A percentile compares a stretch with the other conserved stretches of the same genome.
Evolutionary conservation across 2,797 vertebrate genomes (phyloP).

Genomic region (Rhynchotus rufescens): DNA sequence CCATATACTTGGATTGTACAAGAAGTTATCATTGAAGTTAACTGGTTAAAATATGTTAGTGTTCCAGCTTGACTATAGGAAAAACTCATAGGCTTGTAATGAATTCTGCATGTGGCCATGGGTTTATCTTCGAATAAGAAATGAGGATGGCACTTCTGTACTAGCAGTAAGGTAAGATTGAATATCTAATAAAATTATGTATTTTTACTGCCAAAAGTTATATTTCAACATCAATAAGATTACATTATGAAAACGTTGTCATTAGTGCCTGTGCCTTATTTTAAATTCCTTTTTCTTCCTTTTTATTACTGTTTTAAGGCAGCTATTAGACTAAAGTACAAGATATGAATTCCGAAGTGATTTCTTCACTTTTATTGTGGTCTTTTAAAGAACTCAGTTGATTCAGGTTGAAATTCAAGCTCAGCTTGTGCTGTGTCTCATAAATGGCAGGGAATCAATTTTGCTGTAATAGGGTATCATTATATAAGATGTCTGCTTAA

Average conservation of each 20-base stretch:
- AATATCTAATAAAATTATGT: conserved; percentile 10
- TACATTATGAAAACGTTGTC: conserved; percentile 35
- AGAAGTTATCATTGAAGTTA: not conserved
- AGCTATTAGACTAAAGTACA: conserved; percentile 19
- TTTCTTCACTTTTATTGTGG: conserved; percentile 8
- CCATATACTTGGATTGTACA: not conserved
- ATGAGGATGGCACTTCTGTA: conserved; percentile 14
- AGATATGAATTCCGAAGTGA: not conserved
- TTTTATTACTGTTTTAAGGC: not conserved
- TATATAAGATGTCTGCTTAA: not conserved
- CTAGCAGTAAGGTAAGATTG: conserved; percentile 2
- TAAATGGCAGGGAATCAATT: not conserved
- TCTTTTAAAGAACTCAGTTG: not conserved
- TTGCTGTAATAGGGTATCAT: not conserved
- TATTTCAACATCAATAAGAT: conserved; percentile 33
- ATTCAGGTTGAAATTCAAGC: not conserved
- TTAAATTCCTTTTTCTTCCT: not conserved
- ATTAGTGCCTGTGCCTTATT: conserved; percentile 55
- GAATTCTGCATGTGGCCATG: not conserved
- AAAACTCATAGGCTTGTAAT: not conserved
- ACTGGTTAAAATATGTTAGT: not conserved
- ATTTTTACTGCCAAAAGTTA: conserved; percentile 36
- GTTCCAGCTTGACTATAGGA: not conserved
- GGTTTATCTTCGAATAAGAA: not conserved
- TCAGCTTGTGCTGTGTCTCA: not conserved